These are phyloP conservation scores for Trachythela sp. DNA, from an alignment of 64 coral and sea anemone genomes.

Conservation along the genomic window DNA sequence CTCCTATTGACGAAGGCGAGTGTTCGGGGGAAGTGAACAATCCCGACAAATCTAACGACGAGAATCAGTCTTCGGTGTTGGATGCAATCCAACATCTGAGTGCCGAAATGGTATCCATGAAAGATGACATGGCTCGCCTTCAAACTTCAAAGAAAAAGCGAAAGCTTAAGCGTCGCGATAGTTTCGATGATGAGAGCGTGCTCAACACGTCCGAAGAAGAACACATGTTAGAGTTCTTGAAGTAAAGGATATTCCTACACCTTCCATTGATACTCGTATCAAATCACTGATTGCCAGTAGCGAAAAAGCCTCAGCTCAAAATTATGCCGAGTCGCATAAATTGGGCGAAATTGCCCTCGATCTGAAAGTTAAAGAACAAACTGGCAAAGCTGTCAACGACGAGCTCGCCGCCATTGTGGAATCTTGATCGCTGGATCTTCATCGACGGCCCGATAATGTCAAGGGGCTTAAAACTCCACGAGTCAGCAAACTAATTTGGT, in stretches of 20 bases:
- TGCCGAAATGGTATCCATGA: background rate
- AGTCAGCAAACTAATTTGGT: constrained; percentile 14
- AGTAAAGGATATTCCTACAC: background rate
- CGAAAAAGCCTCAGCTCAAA: background rate
- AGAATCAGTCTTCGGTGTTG: background rate
- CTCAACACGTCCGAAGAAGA: background rate
- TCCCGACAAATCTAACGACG: no score
- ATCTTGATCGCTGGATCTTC: constrained; percentile 7
- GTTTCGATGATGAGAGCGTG: background rate
- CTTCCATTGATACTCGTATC: constrained; percentile 13
- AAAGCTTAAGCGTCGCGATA: background rate
- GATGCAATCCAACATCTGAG: background rate
- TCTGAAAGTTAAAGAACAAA: background rate
- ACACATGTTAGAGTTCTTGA: background rate
- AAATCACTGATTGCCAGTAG: background rate
- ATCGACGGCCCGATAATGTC: constrained; percentile 36
- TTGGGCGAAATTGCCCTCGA: background rate
- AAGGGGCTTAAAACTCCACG: constrained; percentile 40
- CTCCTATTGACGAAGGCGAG: background rate
- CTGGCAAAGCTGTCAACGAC: constrained; percentile 10
- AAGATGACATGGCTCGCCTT: background rate
- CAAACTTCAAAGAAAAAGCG: background rate
- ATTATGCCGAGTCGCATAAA: no score
- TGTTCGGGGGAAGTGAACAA: no score
- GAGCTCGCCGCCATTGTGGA: constrained; percentile 39